These are phyloP conservation scores for Cheilosia impressa DNA, from an alignment of 2,888 invertebrate genomes.

Conservation along the genomic window DNA sequence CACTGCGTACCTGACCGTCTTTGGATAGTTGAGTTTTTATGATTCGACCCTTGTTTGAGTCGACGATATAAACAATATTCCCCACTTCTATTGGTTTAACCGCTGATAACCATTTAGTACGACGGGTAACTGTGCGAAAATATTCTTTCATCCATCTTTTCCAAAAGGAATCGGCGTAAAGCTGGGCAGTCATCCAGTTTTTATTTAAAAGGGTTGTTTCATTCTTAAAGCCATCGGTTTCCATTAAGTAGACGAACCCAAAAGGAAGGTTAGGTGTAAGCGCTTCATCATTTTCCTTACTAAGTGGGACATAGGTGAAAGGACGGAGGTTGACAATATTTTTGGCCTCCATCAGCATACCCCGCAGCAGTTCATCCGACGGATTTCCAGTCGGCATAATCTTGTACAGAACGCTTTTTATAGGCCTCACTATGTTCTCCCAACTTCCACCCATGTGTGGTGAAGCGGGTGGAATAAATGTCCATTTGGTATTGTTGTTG, in stretches of 20 bases:
- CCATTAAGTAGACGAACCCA: not conserved
- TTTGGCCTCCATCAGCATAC: constrained; percentile 1
- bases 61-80: not conserved
- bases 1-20: constrained; percentile 63
- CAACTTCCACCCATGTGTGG: constrained; percentile 75
- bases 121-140: not conserved
- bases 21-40: constrained; percentile 10
- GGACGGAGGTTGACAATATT: constrained; percentile 14
- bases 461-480: not conserved
- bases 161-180: not conserved
- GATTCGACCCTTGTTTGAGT: not conserved
- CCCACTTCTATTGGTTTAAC: not conserved
- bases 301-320: constrained; percentile 14
- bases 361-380: not conserved
- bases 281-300: constrained; percentile 12
- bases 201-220: too few species aligned
- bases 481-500: constrained; percentile 50
- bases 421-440: constrained; percentile 52
- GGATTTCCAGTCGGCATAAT: not conserved
- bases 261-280: constrained; percentile 17
- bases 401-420: constrained; percentile 57
- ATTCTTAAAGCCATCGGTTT: not conserved
- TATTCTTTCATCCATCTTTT: not conserved
- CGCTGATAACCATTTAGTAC: not conserved
- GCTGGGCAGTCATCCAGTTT: constrained; percentile 11